phyloP scores from a whole-genome alignment of 1,140 invertebrate species.

The Sipha flava region DNA sequence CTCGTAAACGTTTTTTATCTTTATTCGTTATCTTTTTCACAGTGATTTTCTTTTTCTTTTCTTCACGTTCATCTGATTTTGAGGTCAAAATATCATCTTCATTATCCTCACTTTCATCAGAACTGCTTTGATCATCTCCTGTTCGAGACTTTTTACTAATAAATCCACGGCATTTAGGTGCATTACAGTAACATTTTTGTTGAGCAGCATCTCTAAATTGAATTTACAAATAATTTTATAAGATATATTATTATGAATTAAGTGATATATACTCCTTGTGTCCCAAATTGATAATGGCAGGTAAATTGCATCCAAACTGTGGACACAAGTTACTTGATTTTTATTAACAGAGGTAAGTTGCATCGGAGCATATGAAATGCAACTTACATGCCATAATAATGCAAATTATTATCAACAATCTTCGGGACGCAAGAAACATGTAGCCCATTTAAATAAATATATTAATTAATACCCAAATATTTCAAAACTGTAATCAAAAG shows the following conservation, averaged over 20 bases:
- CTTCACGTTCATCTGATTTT: neutral
- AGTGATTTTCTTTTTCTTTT: neutral
- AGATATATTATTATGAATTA: neutral
- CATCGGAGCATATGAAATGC: too few species aligned
- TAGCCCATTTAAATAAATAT: too few species aligned
- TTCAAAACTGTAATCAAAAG: conserved; percentile 98
- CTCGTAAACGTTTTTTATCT: neutral
- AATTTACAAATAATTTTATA: neutral
- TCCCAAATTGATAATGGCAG: too few species aligned
- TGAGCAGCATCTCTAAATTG: neutral
- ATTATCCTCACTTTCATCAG: neutral
- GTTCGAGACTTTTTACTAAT: conserved; percentile 54
- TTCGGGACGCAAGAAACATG: too few species aligned
- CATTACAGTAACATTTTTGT: conserved; percentile 87
- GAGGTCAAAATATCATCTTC: neutral
- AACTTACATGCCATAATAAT: too few species aligned
- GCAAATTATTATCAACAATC: too few species aligned
- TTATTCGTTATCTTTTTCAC: neutral
- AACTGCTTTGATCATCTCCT: neutral
- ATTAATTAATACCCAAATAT: conserved; percentile 69
- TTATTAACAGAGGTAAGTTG: too few species aligned
- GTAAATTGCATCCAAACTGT: too few species aligned
- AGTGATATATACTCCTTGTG: too few species aligned
- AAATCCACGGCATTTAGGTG: conserved; percentile 80
- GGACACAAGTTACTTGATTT: too few species aligned